A percentile compares a stretch with the other conserved stretches of the same genome.
phyloP scores from a whole-genome alignment of 1,140 invertebrate species.

The Cotesia typhae region DNA sequence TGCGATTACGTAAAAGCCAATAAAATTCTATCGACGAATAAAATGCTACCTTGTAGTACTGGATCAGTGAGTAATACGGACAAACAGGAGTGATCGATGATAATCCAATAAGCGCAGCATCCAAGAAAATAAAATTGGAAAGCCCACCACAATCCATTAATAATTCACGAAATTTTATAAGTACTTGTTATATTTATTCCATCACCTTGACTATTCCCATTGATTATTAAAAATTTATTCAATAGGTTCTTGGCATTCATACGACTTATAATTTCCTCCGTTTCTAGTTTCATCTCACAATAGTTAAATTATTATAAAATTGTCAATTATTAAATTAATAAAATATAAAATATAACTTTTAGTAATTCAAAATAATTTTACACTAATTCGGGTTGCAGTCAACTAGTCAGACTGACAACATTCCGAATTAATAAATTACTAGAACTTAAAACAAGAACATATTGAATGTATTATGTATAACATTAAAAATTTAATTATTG shows the following conservation, averaged over 20 bases:
- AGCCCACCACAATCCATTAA: constrained; percentile 37
- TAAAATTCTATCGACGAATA: constrained; percentile 24
- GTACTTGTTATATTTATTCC: constrained; percentile 20
- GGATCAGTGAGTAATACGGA: constrained; percentile 38
- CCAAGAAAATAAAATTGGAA: constrained; percentile 34
- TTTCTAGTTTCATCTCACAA: too few species aligned
- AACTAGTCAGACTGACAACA: too few species aligned
- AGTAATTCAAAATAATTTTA: too few species aligned
- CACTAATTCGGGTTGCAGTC: too few species aligned
- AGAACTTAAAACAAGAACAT: too few species aligned
- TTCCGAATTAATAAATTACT: too few species aligned
- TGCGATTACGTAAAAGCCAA: constrained; percentile 30
- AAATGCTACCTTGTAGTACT: constrained; percentile 54
- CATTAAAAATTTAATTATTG: too few species aligned
- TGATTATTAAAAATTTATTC: constrained; percentile 6
- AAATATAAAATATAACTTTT: too few species aligned
- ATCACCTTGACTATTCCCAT: constrained; percentile 14
- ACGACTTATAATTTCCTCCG: neutral
- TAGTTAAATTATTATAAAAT: too few species aligned
- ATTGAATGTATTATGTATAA: too few species aligned
- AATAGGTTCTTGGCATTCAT: neutral
- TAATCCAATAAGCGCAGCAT: constrained; percentile 40
- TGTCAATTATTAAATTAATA: too few species aligned
- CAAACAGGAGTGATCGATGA: constrained; percentile 34
- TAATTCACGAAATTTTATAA: constrained; percentile 14